A percentile compares a stretch with the other conserved stretches of the same genome.
These are phyloP conservation scores for Campaea margaritaria DNA, from an alignment of 2,888 invertebrate genomes.

Conservation along the genomic window DNA sequence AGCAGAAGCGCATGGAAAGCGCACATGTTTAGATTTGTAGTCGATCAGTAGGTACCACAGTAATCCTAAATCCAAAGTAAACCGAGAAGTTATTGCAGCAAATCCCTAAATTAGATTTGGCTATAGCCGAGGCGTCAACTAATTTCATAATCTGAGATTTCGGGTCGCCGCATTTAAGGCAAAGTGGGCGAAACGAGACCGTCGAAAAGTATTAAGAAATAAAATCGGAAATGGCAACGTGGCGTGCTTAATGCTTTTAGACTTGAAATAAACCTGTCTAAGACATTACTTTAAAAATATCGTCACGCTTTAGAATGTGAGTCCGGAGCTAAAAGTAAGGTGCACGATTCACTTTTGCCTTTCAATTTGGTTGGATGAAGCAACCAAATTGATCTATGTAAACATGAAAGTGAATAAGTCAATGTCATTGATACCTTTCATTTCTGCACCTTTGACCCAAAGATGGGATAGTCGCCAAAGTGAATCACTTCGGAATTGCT, in stretches of 20 bases:
- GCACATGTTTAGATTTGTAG: too few relatives aligned
- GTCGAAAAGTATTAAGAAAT: conserved; percentile 22
- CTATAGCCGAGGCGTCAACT: conserved; percentile 43
- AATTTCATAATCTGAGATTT: conserved; percentile 49
- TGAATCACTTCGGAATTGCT: too few relatives aligned
- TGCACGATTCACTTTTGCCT: too few relatives aligned
- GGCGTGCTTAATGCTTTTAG: conserved; percentile 4
- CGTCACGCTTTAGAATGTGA: too few relatives aligned
- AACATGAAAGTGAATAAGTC: too few relatives aligned
- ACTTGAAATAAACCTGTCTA: neutral
- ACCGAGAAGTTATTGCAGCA: conserved; percentile 42
- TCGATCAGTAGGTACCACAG: neutral
- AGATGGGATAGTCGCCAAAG: too few relatives aligned
- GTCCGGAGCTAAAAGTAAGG: too few relatives aligned
- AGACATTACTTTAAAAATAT: neutral
- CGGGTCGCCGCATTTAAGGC: conserved; percentile 37
- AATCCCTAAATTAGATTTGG: conserved; percentile 55
- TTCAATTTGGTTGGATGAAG: too few relatives aligned
- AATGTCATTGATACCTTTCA: too few relatives aligned
- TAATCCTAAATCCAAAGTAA: neutral
- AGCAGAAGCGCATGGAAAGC: too few relatives aligned
- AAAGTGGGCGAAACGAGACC: conserved; percentile 23
- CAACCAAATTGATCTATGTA: too few relatives aligned
- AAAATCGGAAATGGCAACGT: conserved; percentile 21
- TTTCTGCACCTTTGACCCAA: too few relatives aligned